Conservation (phyloP, 2,113 vertebrate species). For the Neotragus pygmaeus region DNA sequence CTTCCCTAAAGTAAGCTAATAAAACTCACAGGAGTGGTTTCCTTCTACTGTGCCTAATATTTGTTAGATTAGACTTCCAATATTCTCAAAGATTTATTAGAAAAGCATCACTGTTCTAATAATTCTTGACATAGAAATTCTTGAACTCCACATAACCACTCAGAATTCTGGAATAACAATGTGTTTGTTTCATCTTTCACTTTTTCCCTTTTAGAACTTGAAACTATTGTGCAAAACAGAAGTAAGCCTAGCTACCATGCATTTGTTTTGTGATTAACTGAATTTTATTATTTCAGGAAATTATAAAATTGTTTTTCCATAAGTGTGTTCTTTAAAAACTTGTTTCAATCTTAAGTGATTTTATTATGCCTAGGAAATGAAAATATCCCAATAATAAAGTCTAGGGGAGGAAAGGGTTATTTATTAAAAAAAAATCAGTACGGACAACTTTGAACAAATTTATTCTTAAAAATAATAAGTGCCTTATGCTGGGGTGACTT, state of each 20-base stretch:
- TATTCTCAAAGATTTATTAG: background rate
- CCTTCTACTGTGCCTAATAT: background rate
- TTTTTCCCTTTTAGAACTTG: background rate
- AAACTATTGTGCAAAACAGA: background rate
- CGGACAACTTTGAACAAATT: background rate
- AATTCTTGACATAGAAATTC: background rate
- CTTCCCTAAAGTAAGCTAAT: background rate
- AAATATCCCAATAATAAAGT: background rate
- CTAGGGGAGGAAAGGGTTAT: background rate
- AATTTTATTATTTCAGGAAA: slow-evolving; percentile 34
- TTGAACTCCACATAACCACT: background rate
- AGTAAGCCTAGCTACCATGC: background rate
- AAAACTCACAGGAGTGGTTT: background rate
- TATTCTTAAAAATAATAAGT: background rate
- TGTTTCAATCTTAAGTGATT: background rate
- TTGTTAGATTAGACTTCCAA: background rate
- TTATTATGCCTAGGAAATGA: background rate
- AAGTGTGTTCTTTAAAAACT: background rate
- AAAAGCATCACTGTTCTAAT: background rate
- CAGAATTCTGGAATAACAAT: background rate
- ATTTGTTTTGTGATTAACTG: background rate
- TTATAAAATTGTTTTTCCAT: background rate
- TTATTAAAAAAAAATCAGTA: background rate
- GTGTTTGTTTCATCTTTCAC: background rate
- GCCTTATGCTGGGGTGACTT: background rate